These are phyloP conservation scores for Botrylloides violaceus DNA, from an alignment of 23 tunicate species.

Conservation along the genomic window DNA sequence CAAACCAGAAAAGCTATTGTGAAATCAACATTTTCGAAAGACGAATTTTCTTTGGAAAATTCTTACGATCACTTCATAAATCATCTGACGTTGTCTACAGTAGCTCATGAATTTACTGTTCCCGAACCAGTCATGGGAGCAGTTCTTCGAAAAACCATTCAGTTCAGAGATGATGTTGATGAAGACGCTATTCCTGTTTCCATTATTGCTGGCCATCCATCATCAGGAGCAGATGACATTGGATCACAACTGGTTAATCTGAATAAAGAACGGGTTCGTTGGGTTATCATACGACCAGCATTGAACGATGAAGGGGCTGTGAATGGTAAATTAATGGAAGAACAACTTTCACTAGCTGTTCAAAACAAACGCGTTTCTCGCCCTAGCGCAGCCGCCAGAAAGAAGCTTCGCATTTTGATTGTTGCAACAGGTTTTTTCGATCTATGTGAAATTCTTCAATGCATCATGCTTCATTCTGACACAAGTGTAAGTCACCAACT, in stretches of 20 bases:
- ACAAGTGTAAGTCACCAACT: slow-evolving; percentile 28
- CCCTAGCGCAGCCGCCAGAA: slow-evolving; percentile 73
- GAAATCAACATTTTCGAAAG: not conserved
- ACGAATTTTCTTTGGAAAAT: not conserved
- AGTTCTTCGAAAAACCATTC: not conserved
- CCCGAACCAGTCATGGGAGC: not conserved
- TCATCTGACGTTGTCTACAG: not conserved
- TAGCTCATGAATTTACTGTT: not conserved
- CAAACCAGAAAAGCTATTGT: not conserved
- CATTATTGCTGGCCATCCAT: slow-evolving; percentile 57
- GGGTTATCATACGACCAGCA: slow-evolving; percentile 49
- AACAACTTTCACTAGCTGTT: slow-evolving; percentile 40
- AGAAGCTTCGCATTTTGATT: slow-evolving; percentile 45
- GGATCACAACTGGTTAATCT: slow-evolving; percentile 43
- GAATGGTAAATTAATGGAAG: slow-evolving; percentile 1
- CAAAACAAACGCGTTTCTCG: slow-evolving; percentile 32
- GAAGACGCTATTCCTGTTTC: slow-evolving; percentile 26
- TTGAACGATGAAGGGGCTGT: not conserved
- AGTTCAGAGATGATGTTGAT: not conserved
- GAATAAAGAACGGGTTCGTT: slow-evolving; percentile 66
- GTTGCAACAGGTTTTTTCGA: slow-evolving; percentile 63
- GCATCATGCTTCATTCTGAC: slow-evolving; percentile 45
- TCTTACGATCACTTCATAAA: not conserved
- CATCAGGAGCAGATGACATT: slow-evolving; percentile 41
- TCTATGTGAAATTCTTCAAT: slow-evolving; percentile 30